Evolutionary conservation across 2,797 vertebrate genomes (phyloP).

Genomic region (Hydrophis major): DNA sequence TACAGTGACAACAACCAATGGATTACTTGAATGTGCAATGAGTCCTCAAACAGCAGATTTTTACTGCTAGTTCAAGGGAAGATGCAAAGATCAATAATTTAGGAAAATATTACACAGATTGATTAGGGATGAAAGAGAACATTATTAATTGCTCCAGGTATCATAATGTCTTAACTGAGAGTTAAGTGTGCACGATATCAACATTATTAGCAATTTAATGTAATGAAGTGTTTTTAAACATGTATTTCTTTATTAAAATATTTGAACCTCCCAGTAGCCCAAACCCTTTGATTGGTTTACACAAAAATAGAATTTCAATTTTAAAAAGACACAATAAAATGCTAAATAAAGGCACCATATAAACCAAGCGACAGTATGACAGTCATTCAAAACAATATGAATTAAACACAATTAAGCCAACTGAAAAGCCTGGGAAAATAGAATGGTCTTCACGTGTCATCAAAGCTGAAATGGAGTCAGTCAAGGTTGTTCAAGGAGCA

Average conservation of each 20-base stretch:
- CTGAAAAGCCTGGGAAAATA: neutral
- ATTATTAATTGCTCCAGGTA: neutral
- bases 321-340: too few species aligned
- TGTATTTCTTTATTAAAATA: neutral
- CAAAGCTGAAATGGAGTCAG: neutral
- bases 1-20: neutral
- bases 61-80: neutral
- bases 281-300: neutral
- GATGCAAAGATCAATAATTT: neutral
- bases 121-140: neutral
- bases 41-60: neutral
- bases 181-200: neutral
- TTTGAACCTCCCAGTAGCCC: neutral
- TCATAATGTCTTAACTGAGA: neutral
- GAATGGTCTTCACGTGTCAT: neutral
- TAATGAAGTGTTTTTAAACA: neutral
- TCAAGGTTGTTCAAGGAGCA: neutral
- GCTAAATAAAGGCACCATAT: neutral
- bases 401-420: neutral
- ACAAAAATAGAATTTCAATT: neutral
- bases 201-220: neutral
- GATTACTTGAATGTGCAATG: neutral
- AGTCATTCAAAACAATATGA: neutral
- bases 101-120: neutral
- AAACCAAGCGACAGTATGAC: neutral